Evolutionary conservation across 2,888 invertebrate genomes (phyloP).

Genomic region (Cryptocephalus moraei): DNA sequence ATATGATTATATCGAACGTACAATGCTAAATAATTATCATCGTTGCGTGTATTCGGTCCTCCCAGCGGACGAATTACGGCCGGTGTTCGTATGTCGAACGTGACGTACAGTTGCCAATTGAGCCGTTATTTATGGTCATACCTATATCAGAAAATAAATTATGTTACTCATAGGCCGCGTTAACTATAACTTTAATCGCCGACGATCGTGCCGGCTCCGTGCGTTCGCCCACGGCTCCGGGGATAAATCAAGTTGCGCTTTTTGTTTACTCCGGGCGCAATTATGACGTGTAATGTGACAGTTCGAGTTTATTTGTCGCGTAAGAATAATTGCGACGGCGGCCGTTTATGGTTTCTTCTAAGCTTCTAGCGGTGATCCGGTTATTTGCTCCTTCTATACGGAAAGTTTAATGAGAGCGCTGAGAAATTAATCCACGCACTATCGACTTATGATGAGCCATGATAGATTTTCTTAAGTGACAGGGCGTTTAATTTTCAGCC

Average conservation of each 20-base stretch:
- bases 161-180: slow-evolving; percentile 27
- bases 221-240: neutral
- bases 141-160: slow-evolving; percentile 28
- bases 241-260: slow-evolving; percentile 2
- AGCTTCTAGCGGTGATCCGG: too few relatives aligned
- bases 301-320: too few relatives aligned
- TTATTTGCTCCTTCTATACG: too few relatives aligned
- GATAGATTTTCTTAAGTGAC: too few relatives aligned
- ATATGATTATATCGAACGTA: slow-evolving; percentile 34
- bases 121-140: slow-evolving; percentile 28
- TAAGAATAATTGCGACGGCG: too few relatives aligned
- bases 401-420: too few relatives aligned
- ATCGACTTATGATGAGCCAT: too few relatives aligned
- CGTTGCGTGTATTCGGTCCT: slow-evolving; percentile 29
- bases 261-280: neutral
- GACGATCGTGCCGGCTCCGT: neutral
- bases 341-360: too few relatives aligned
- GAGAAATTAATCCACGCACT: too few relatives aligned
- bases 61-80: slow-evolving; percentile 34
- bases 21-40: slow-evolving; percentile 37
- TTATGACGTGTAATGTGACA: neutral
- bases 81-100: slow-evolving; percentile 33
- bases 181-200: slow-evolving; percentile 24
- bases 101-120: slow-evolving; percentile 35
- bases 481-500: too few relatives aligned